A percentile compares a stretch with the other conserved stretches of the same genome.
Evolutionary conservation across 2,797 vertebrate genomes (phyloP).

Genomic region (Lagorchestes hirsutus): DNA sequence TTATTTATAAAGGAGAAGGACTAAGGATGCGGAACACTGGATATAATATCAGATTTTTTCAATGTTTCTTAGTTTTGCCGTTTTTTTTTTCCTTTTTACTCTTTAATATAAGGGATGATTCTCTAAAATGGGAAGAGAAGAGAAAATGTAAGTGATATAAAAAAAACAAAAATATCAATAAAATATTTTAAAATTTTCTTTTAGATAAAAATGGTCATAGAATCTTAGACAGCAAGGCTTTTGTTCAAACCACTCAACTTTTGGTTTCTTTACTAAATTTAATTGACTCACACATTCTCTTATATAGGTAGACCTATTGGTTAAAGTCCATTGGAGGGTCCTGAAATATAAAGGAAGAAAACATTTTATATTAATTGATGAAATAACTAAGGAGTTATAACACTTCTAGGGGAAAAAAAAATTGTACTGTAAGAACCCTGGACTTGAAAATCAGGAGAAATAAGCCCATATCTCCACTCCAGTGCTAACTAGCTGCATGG

Average conservation of each 20-base stretch:
- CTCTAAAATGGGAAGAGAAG: background rate
- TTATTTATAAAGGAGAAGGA: background rate
- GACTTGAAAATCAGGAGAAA: background rate
- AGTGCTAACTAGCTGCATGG: background rate
- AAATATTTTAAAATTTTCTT: background rate
- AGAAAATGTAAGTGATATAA: background rate
- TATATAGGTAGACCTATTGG: background rate
- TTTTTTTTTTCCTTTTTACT: background rate
- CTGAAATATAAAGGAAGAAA: background rate
- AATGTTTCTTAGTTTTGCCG: background rate
- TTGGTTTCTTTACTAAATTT: background rate
- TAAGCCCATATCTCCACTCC: background rate
- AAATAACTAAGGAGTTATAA: background rate
- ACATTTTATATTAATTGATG: background rate
- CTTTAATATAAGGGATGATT: background rate
- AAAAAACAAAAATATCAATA: background rate
- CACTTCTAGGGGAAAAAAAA: background rate
- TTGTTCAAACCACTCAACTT: background rate
- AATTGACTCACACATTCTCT: background rate
- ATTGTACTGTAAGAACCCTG: background rate
- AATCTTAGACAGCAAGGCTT: background rate
- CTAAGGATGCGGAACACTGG: background rate
- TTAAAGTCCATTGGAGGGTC: background rate
- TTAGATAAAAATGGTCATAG: background rate
- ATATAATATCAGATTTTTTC: background rate